Percentiles rank a stretch among this genome's conserved stretches.
These are phyloP conservation scores for Arion vulgaris DNA, from an alignment of 1,140 invertebrate species.

Conservation along the genomic window DNA sequence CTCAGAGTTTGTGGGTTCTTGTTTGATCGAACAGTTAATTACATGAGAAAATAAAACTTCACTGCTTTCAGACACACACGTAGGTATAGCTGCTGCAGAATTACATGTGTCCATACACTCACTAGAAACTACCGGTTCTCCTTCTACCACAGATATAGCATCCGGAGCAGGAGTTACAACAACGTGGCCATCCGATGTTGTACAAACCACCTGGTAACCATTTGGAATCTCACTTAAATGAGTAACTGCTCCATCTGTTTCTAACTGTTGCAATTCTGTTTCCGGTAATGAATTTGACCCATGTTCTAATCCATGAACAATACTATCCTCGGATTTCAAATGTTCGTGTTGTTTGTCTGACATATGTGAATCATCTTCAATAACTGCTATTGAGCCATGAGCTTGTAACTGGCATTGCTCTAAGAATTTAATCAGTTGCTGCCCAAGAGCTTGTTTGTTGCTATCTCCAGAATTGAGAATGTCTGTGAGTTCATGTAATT, in stretches of 20 bases:
- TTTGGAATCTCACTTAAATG: conserved; percentile 27
- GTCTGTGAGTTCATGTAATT: conserved; percentile 18
- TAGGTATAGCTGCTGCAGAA: neutral
- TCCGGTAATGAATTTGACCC: neutral
- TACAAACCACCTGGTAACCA: conserved; percentile 13
- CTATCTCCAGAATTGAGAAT: conserved; percentile 20
- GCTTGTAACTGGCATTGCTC: conserved; percentile 28
- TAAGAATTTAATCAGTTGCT: conserved; percentile 28
- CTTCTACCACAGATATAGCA: neutral
- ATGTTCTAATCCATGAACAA: neutral
- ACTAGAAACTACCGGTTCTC: neutral
- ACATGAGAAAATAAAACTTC: neutral
- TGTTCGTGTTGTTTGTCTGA: neutral
- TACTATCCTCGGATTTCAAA: neutral
- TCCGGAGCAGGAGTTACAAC: neutral
- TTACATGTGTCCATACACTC: neutral
- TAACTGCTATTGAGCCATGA: neutral
- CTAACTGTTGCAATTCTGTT: neutral
- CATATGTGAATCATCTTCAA: neutral
- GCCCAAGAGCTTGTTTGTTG: conserved; percentile 8
- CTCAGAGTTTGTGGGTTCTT: neutral
- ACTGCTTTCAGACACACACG: neutral
- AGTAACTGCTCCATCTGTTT: neutral
- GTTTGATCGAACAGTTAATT: neutral
- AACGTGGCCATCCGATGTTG: conserved; percentile 21